Conservation (phyloP, 2,797 vertebrate genomes). For the Siniperca undulata region DNA sequence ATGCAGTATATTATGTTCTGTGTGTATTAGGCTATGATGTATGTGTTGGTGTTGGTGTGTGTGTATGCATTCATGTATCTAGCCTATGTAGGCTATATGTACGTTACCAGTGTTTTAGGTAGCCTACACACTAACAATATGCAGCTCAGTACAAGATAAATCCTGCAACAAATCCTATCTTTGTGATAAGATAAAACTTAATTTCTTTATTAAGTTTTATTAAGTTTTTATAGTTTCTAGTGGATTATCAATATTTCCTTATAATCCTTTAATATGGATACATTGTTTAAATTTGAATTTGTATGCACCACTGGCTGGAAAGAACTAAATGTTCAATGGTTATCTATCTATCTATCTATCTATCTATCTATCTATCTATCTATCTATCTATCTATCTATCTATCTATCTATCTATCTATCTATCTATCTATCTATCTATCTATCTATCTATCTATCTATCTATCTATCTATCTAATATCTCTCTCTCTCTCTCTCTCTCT, state of each 20-base stretch:
- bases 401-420: too few relatives aligned
- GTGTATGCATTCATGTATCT: not conserved
- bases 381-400: too few relatives aligned
- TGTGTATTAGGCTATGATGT: not conserved
- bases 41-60: not conserved
- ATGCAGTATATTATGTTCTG: constrained; percentile 38
- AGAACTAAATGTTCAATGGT: too few relatives aligned
- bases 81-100: not conserved
- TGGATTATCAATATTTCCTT: not conserved
- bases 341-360: too few relatives aligned
- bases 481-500: too few relatives aligned
- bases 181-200: not conserved
- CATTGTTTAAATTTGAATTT: not conserved
- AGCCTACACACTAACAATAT: not conserved
- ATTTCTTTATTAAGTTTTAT: not conserved
- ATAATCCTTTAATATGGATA: not conserved
- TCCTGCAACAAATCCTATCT: not conserved
- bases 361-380: too few relatives aligned
- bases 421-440: too few relatives aligned
- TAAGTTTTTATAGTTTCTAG: not conserved
- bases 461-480: too few relatives aligned
- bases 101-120: not conserved
- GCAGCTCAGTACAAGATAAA: too few relatives aligned
- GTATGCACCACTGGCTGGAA: not conserved
- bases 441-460: too few relatives aligned